Percentiles rank a stretch among this genome's conserved stretches.
phyloP scores from a whole-genome alignment of 2,797 vertebrate genomes.

The Eulemur rubriventer region DNA sequence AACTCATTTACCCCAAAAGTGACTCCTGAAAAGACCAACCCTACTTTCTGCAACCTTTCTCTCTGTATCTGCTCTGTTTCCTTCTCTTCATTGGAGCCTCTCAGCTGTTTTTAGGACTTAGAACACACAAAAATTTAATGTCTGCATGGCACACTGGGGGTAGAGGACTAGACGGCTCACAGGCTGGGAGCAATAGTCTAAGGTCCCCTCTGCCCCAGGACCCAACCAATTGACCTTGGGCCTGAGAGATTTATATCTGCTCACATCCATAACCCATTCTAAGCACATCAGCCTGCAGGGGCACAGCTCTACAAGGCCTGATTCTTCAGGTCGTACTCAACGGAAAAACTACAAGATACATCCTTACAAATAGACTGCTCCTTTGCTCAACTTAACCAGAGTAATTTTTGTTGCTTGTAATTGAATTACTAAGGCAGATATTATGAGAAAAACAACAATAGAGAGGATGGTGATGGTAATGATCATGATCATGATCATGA shows the following conservation, averaged over 20 bases:
- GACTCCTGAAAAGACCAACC: not conserved
- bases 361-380: not conserved
- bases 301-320: not conserved
- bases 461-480: too few species aligned
- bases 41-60: not conserved
- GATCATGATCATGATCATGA: not conserved
- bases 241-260: not conserved
- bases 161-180: not conserved
- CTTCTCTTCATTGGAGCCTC: not conserved
- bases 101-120: not conserved
- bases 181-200: not conserved
- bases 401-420: not conserved
- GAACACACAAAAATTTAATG: not conserved
- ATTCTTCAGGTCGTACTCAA: not conserved
- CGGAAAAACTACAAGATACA: not conserved
- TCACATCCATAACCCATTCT: not conserved
- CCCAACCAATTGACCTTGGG: not conserved
- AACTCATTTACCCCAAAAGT: not conserved
- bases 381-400: not conserved
- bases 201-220: not conserved
- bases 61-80: not conserved
- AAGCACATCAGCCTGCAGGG: not conserved
- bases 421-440: not conserved
- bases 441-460: not conserved
- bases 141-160: not conserved